Base-by-base conservation (phyloP, 2,888 invertebrate genomes). In the Cybosia mesomella region DNA sequence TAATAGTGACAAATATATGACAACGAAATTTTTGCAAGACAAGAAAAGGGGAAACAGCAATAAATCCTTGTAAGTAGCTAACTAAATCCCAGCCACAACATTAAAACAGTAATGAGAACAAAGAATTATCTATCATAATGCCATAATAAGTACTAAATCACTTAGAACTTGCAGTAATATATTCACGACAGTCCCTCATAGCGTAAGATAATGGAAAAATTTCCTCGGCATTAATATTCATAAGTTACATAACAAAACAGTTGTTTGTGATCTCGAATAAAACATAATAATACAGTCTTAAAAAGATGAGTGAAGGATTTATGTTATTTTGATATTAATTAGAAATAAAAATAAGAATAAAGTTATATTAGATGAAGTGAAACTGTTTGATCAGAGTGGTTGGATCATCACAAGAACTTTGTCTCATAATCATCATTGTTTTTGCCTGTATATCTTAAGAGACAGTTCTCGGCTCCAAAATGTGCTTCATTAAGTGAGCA, bases 131-230 rank as follows among this genome's bases (percentile, higher is more conserved):
- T 60, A 71, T 71, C 68, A 72, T 36, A 36, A 43, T 32, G 11
- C 58, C 58, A 68, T 76, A 70, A 78, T 70, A 78, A 74, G 71
- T 70, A 72, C 58, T 78, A 74, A 71, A 72, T 76, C 74, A 78
- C 70, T 78, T 68, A 78, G 78, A 71, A 68, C 62, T 78, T 63
- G 58, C 22, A 43, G n/a, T 79, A 78, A 80, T 78, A 60, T 80
- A 80, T 80, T 80, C 80, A 74, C 61, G 65, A 73, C 70, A 70
- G 76, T 68, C 66, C 67, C 59, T 80, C 79, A 76, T 72, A 71
- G 73, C 65, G 60, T 64, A 76, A 76, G 76, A 80, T 80, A 80
- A 80, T 80, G 80, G 80, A 77, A 80, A 78, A 78, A 80, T 73
- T 74, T 76, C 71, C 72, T 68, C 72, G 55, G 39, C 71, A 78